phyloP scores from a whole-genome alignment of 2,888 invertebrate species.

The Nebria salina region DNA sequence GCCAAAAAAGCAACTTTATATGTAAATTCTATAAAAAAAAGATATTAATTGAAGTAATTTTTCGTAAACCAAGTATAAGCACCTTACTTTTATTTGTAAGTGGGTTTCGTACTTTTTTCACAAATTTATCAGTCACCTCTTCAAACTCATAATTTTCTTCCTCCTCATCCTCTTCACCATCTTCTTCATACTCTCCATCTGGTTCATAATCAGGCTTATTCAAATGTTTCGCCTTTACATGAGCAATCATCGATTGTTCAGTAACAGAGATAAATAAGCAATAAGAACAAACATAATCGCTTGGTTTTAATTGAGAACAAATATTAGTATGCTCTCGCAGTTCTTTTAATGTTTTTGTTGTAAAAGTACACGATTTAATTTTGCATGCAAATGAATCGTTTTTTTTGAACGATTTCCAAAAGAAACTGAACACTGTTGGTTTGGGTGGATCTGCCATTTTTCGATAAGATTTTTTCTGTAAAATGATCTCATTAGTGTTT shows the following conservation, averaged over 20 bases:
- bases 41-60: neutral
- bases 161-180: constrained; percentile 43
- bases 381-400: constrained; percentile 56
- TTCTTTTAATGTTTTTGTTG: constrained; percentile 52
- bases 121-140: neutral
- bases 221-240: constrained; percentile 51
- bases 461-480: constrained; percentile 3
- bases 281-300: constrained; percentile 56
- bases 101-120: neutral
- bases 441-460: neutral
- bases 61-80: neutral
- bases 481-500: neutral
- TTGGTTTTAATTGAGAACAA: constrained; percentile 53
- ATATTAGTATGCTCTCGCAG: constrained; percentile 57
- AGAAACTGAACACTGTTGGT: neutral
- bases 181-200: constrained; percentile 47
- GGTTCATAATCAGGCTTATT: constrained; percentile 46
- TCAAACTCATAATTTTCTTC: constrained; percentile 24
- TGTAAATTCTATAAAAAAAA: constrained; percentile 23
- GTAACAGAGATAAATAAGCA: constrained; percentile 53
- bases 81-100: neutral
- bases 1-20: constrained; percentile 34
- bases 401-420: constrained; percentile 31
- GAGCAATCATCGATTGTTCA: constrained; percentile 53
- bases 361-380: constrained; percentile 56